phyloP scores from a whole-genome alignment of 2,113 vertebrate species.

The Rhea americana region DNA sequence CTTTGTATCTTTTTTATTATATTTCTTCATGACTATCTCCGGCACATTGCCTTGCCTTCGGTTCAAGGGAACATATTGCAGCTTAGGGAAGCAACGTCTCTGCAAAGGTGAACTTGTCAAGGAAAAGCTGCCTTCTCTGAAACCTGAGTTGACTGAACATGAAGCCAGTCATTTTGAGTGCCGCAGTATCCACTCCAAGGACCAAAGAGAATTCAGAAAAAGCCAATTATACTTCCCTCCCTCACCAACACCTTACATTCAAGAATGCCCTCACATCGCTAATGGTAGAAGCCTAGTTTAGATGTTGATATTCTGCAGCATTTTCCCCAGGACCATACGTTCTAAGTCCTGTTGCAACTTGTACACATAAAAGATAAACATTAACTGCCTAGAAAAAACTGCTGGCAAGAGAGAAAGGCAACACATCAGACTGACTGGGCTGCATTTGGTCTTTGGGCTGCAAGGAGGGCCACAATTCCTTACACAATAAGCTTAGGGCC shows the following conservation, averaged over 20 bases:
- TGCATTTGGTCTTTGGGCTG: background rate
- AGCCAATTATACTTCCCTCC: background rate
- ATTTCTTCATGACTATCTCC: background rate
- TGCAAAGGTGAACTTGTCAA: background rate
- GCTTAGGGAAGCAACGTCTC: background rate
- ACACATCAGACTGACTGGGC: background rate
- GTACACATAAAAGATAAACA: fast-evolving
- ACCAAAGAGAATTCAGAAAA: background rate
- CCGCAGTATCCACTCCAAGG: background rate
- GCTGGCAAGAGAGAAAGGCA: background rate
- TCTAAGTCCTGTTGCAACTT: background rate
- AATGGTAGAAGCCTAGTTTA: fast-evolving
- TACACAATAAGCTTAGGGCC: background rate
- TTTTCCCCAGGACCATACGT: background rate
- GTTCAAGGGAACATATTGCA: background rate
- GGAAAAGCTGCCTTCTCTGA: background rate
- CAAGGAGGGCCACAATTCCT: background rate
- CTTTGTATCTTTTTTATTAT: background rate
- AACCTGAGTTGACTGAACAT: background rate
- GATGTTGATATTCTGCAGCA: background rate
- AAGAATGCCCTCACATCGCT: background rate
- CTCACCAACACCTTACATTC: background rate
- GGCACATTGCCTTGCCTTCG: background rate
- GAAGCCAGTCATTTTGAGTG: background rate
- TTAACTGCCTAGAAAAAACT: background rate